Evolutionary conservation across 2,113 vertebrate species (phyloP).

Genomic region (Dolichotis patagonum): DNA sequence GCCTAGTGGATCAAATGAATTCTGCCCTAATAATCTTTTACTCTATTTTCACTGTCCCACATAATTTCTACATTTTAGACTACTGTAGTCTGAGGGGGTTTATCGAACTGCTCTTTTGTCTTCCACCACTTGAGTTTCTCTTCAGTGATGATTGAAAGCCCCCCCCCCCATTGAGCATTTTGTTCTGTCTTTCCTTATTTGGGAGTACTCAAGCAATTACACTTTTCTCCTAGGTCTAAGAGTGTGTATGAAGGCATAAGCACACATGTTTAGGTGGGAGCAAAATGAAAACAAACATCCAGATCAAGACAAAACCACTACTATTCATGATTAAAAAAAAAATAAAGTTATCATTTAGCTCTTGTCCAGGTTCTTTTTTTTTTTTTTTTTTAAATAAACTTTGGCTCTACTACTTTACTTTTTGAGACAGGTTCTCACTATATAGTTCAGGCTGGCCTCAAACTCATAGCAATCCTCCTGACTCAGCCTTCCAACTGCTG

Average conservation of each 20-base stretch:
- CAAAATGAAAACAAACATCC: neutral
- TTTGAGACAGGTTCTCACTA: neutral
- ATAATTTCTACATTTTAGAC: neutral
- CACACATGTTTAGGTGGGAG: neutral
- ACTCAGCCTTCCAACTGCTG: neutral
- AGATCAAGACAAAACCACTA: slow-evolving; percentile 40
- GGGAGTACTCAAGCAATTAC: neutral
- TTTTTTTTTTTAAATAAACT: neutral
- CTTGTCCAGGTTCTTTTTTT: neutral
- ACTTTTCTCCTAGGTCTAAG: slow-evolving; percentile 14
- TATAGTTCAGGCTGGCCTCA: neutral
- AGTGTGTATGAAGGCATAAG: neutral
- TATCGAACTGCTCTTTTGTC: slow-evolving; percentile 10
- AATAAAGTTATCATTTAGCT: slow-evolving; percentile 43
- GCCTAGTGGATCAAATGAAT: neutral
- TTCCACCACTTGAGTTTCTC: neutral
- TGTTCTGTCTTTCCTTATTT: neutral
- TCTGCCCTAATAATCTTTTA: neutral
- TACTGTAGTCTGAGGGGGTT: neutral
- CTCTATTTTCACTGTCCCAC: neutral
- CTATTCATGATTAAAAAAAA: slow-evolving; percentile 11
- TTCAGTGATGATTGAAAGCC: neutral
- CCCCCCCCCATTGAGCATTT: slow-evolving; percentile 18
- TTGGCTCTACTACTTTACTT: neutral
- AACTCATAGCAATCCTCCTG: neutral